Percentiles rank a stretch among this genome's conserved stretches.
Evolutionary conservation across 1,140 invertebrate species (phyloP).

Genomic region (Formica selysi): DNA sequence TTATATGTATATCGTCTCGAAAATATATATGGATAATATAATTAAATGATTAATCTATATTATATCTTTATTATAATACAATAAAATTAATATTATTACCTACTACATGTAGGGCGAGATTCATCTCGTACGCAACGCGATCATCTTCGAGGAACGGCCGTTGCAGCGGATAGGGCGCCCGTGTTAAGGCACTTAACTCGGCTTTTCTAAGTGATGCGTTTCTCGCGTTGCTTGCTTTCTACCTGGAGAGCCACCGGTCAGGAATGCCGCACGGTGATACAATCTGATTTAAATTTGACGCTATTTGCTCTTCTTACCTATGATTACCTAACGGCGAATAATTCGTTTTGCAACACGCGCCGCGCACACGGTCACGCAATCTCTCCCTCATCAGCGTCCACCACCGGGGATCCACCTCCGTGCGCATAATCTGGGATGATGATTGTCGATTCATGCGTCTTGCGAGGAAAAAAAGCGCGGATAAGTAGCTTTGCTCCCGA

Average conservation of each 20-base stretch:
- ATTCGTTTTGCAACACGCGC: conserved; percentile 62
- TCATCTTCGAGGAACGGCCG: neutral
- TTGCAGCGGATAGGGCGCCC: neutral
- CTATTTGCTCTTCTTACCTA: conserved; percentile 67
- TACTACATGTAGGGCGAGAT: neutral
- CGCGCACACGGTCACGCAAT: conserved; percentile 56
- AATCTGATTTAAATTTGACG: conserved; percentile 76
- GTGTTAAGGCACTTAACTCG: conserved; percentile 15
- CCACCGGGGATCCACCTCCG: conserved; percentile 20
- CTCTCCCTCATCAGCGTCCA: conserved; percentile 55
- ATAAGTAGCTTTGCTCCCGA: neutral
- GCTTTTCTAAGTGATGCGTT: conserved; percentile 59
- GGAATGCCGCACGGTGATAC: conserved; percentile 63
- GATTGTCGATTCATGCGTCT: conserved; percentile 33
- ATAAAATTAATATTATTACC: conserved; percentile 18
- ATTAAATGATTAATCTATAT: neutral
- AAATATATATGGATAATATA: too few species aligned
- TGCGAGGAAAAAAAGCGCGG: neutral
- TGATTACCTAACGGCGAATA: conserved; percentile 72
- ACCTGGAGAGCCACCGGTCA: conserved; percentile 50
- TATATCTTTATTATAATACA: neutral
- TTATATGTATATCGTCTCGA: too few species aligned
- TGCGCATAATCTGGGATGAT: conserved; percentile 19
- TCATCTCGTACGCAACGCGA: too few species aligned
- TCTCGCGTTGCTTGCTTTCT: conserved; percentile 60